A percentile compares a stretch with the other conserved stretches of the same genome.
Conservation (phyloP, 92 coral and sea anemone species). For the Zoanthus solanderi region DNA sequence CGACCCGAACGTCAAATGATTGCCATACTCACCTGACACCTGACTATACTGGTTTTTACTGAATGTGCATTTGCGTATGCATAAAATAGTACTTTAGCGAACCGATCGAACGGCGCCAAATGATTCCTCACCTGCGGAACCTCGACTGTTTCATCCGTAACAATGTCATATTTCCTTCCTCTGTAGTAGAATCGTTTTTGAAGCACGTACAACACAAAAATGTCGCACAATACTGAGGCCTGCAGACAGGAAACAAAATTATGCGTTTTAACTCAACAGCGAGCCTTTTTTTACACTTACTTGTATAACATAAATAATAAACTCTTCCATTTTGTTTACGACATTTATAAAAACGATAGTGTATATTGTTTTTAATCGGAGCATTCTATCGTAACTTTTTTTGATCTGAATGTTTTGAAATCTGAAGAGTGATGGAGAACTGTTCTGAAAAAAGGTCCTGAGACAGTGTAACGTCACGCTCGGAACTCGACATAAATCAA, state of each 20-base stretch:
- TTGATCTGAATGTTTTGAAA: too few species aligned
- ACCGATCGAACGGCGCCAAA: background rate
- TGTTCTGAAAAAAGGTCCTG: too few species aligned
- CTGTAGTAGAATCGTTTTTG: constrained; percentile 31
- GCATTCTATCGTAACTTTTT: too few species aligned
- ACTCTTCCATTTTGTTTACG: too few species aligned
- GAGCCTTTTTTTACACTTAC: background rate
- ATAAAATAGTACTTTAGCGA: too few species aligned
- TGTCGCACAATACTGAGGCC: constrained; percentile 47
- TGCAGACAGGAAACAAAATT: background rate
- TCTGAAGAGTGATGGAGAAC: too few species aligned
- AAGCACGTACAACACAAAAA: constrained; percentile 39
- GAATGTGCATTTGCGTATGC: background rate
- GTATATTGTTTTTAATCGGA: too few species aligned
- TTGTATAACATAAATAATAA: too few species aligned
- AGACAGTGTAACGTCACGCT: too few species aligned
- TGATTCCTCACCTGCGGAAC: background rate
- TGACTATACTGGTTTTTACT: background rate
- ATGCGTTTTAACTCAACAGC: background rate
- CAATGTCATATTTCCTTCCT: constrained; percentile 31
- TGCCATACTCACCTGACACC: background rate
- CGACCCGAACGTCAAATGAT: background rate
- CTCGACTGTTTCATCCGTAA: constrained; percentile 33
- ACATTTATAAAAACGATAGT: too few species aligned
- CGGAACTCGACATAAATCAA: too few species aligned